These are phyloP conservation scores for Labeo catla DNA, from an alignment of 2,113 vertebrate genomes.

Conservation along the genomic window DNA sequence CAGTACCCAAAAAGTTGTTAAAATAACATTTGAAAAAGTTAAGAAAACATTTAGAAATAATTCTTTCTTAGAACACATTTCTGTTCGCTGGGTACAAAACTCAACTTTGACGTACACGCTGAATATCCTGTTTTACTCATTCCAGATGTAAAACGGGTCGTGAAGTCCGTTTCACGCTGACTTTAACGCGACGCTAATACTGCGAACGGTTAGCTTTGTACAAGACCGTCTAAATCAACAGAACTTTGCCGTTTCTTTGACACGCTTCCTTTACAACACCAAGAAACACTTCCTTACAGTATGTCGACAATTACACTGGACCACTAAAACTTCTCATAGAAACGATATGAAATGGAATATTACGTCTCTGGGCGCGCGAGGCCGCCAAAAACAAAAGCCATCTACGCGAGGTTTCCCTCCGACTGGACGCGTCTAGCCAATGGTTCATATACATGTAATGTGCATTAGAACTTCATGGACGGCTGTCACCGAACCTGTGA, in stretches of 20 bases:
- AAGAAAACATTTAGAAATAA: no score
- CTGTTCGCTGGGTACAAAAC: no score
- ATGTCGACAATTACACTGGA: conserved; percentile 36
- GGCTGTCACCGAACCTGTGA: conserved; percentile 3
- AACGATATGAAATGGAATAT: conserved; percentile 20
- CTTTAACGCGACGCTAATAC: conserved; percentile 29
- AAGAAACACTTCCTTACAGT: conserved; percentile 34
- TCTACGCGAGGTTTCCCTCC: conserved; percentile 4
- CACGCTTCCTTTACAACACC: conserved; percentile 8
- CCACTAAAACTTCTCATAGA: conserved; percentile 32
- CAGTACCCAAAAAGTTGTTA: no score
- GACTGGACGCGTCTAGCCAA: conserved; percentile 14
- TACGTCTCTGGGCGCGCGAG: not conserved
- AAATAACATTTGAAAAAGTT: no score
- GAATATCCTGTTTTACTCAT: not conserved
- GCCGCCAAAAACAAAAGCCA: not conserved
- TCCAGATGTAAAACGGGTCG: not conserved
- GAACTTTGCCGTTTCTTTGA: not conserved
- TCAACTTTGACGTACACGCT: not conserved
- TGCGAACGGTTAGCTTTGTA: conserved; percentile 32
- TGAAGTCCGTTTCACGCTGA: not conserved
- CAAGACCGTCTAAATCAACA: conserved; percentile 16
- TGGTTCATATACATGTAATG: conserved; percentile 12
- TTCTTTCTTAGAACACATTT: no score
- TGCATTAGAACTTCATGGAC: conserved; percentile 17